Evolutionary conservation across 2,888 invertebrate genomes (phyloP).

Genomic region (Brenthis daphne): DNA sequence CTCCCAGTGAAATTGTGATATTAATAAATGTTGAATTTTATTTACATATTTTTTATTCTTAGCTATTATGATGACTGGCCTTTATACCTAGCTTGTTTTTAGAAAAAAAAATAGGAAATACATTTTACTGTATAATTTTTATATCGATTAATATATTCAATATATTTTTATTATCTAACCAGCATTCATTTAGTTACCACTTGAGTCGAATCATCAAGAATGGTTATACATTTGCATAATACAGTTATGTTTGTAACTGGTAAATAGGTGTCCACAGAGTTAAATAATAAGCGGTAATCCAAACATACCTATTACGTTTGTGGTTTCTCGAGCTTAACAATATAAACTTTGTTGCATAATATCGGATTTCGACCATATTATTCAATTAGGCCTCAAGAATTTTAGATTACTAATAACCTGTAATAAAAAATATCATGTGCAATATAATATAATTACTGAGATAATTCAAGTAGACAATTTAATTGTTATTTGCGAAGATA

Average conservation of each 20-base stretch:
- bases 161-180: not conserved
- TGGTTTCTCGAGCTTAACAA: constrained; percentile 38
- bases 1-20: constrained; percentile 79
- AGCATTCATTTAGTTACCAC: constrained; percentile 13
- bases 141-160: not conserved
- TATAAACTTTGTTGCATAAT: constrained; percentile 33
- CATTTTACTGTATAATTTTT: not conserved
- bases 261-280: constrained; percentile 28
- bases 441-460: constrained; percentile 10
- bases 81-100: not conserved
- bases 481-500: constrained; percentile 16
- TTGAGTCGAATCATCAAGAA: constrained; percentile 21
- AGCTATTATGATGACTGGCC: constrained; percentile 21
- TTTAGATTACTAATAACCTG: constrained; percentile 4
- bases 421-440: not conserved
- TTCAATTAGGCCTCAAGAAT: constrained; percentile 16
- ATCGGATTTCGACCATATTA: constrained; percentile 19
- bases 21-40: constrained; percentile 73
- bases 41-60: constrained; percentile 42
- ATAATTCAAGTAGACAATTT: constrained; percentile 17
- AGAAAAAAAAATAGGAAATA: too few species aligned
- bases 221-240: constrained; percentile 34
- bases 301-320: constrained; percentile 40
- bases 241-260: constrained; percentile 29
- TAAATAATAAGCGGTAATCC: constrained; percentile 39